A percentile compares a stretch with the other conserved stretches of the same genome.
phyloP scores from a whole-genome alignment of 1,140 invertebrate species.

The Calephelis nemesis region DNA sequence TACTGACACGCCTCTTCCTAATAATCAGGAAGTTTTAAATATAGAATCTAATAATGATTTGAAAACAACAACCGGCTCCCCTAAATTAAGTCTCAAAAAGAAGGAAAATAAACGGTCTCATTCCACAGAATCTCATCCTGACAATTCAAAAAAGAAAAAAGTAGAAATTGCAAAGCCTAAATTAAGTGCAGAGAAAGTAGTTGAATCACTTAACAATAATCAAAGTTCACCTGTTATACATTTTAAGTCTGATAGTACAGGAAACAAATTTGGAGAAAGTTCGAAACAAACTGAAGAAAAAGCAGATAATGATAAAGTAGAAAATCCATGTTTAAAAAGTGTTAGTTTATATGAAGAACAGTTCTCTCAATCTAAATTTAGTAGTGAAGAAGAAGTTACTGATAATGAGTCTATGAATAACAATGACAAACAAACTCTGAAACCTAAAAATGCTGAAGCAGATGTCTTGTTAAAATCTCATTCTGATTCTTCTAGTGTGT shows the following conservation, averaged over 20 bases:
- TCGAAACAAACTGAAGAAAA: conserved; percentile 18
- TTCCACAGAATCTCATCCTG: conserved; percentile 5
- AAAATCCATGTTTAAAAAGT: conserved; percentile 58
- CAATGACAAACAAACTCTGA: conserved; percentile 9
- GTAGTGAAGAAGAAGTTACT: conserved; percentile 30
- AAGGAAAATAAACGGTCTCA: conserved; percentile 16
- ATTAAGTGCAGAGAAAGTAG: background rate
- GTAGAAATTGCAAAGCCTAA: conserved; percentile 8
- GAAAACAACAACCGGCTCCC: conserved; percentile 21
- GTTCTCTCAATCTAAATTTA: conserved; percentile 43
- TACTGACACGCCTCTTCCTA: conserved; percentile 52
- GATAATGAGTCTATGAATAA: conserved; percentile 7
- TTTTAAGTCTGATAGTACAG: background rate
- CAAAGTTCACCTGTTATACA: conserved; percentile 6
- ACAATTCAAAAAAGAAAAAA: conserved; percentile 30
- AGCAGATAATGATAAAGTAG: conserved; percentile 25
- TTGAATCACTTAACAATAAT: background rate
- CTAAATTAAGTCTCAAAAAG: conserved; percentile 18
- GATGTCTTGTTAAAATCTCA: conserved; percentile 49
- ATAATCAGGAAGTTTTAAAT: conserved; percentile 63
- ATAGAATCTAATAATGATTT: conserved; percentile 10
- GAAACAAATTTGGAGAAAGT: conserved; percentile 6
- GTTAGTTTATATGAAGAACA: conserved; percentile 54
- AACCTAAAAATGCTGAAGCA: conserved; percentile 30
- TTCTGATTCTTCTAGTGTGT: conserved; percentile 42